Conservation (phyloP, 2,888 invertebrate genomes). For the Scelioninae gen. 1 region DNA sequence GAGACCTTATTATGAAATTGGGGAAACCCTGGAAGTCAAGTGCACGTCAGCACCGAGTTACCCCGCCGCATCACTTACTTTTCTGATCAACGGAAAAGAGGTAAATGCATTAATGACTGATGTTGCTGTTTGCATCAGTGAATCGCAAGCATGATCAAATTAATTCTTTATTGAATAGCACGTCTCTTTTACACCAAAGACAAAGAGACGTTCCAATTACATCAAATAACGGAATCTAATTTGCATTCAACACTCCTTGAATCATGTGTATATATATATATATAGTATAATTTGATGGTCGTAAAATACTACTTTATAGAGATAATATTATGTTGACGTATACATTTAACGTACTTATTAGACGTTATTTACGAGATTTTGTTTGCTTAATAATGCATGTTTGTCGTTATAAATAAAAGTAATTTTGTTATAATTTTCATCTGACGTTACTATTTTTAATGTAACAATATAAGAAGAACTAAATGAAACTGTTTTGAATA, state of each 20-base stretch:
- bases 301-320: conserved; percentile 28
- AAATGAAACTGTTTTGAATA: too few relatives aligned
- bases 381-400: conserved; percentile 16
- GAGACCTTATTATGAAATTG: too few relatives aligned
- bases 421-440: not conserved
- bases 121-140: conserved; percentile 41
- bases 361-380: not conserved
- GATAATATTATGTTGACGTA: conserved; percentile 25
- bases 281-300: conserved; percentile 19
- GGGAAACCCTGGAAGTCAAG: too few relatives aligned
- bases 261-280: conserved; percentile 16
- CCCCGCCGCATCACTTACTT: too few relatives aligned
- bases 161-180: conserved; percentile 56
- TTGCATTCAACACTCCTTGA: conserved; percentile 40
- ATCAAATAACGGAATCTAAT: conserved; percentile 55
- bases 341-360: conserved; percentile 19
- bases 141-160: conserved; percentile 56
- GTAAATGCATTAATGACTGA: conserved; percentile 73
- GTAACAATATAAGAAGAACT: too few relatives aligned
- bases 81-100: conserved; percentile 81
- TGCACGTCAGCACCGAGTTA: too few relatives aligned
- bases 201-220: conserved; percentile 55
- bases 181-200: conserved; percentile 39
- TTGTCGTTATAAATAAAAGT: conserved; percentile 11
- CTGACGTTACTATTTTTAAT: too few relatives aligned